Evolutionary conservation across 30 jellyfish, hydroid and myxozoan genomes (phyloP).

Genomic region (Aurelia aurita): DNA sequence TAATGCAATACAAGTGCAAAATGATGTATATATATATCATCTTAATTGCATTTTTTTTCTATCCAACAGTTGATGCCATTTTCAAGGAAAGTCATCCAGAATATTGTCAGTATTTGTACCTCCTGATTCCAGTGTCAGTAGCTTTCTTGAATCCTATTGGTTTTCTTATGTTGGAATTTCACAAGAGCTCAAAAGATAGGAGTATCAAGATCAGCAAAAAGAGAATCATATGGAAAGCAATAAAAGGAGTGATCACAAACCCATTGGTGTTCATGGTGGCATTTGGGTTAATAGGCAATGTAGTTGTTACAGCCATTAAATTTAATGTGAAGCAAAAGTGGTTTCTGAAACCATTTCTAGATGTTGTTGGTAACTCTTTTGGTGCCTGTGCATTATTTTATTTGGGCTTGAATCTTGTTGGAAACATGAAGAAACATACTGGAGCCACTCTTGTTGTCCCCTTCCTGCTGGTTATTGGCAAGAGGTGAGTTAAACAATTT

Average conservation of each 20-base stretch:
- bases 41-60: not conserved
- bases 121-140: slow-evolving; percentile 81
- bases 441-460: slow-evolving; percentile 76
- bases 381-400: slow-evolving; percentile 90
- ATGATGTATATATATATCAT: too few relatives aligned
- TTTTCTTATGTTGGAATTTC: slow-evolving; percentile 76
- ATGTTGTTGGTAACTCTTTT: slow-evolving; percentile 70
- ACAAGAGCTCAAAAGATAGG: slow-evolving; percentile 52
- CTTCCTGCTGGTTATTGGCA: slow-evolving; percentile 61
- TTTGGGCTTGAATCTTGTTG: slow-evolving; percentile 82
- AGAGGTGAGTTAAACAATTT: slow-evolving; percentile 60
- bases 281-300: slow-evolving; percentile 63
- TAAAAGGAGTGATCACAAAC: slow-evolving; percentile 75
- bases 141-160: slow-evolving; percentile 93
- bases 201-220: slow-evolving; percentile 9
- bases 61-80: slow-evolving; percentile 79
- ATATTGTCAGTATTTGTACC: slow-evolving; percentile 77
- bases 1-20: too few relatives aligned
- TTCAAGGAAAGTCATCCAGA: slow-evolving; percentile 63
- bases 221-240: slow-evolving; percentile 53
- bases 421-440: slow-evolving; percentile 38
- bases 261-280: slow-evolving; percentile 91
- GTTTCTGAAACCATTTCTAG: slow-evolving; percentile 61
- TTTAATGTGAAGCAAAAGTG: slow-evolving; percentile 1
- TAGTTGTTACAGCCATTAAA: slow-evolving; percentile 3